Evolutionary conservation across 2,797 vertebrate species (phyloP), one percentile per base, ranked within the genome.

Genomic region (Liparis tanakae): DNA sequence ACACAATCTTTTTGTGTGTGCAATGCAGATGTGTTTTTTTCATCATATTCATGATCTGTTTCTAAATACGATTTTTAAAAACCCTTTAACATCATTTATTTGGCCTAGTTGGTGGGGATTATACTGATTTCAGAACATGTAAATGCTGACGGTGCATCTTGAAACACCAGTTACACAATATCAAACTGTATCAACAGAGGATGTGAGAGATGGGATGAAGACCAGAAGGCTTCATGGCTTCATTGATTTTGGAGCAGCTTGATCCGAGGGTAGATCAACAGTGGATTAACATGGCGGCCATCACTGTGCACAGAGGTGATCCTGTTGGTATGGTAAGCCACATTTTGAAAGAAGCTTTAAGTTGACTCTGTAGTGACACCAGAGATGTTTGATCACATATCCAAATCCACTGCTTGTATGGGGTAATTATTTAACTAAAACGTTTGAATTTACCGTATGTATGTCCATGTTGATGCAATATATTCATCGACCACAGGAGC

Each of bases 201-300:
- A 80, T 85, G 74, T 71, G 78, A 80, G 80, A 74, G 78, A 85
- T 87, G 78, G 62, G 78, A 78, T 68, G 75, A 69, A 76, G 81
- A 88, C 57, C 85, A 88, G 74, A 81, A 79, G 78, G 78, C 84
- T 88, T 87, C 78, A 82, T 77, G 74, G 82, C 57, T 83, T 82
- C 85, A 94, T 92, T 91, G 92, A 93, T 92, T 91, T 77, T 73
- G 61, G 79, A 88, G 79, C 72, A 79, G 78, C 85, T 82, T 88
- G 81, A 89, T 89, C 82, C 81, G 22, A 18, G 53, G 82, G 86
- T 86, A 87, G 88, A 78, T 93, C 92, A 92, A 76, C 88, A 89
- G 88, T 91, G 90, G 91, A 92, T 93, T 94, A 92, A 83, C 89
- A 79, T 78, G 74, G 76, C 85, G 87, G 72, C 83, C 78, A 66